phyloP scores from a whole-genome alignment of 2,888 invertebrate species.

The Polydrusus cervinus region DNA sequence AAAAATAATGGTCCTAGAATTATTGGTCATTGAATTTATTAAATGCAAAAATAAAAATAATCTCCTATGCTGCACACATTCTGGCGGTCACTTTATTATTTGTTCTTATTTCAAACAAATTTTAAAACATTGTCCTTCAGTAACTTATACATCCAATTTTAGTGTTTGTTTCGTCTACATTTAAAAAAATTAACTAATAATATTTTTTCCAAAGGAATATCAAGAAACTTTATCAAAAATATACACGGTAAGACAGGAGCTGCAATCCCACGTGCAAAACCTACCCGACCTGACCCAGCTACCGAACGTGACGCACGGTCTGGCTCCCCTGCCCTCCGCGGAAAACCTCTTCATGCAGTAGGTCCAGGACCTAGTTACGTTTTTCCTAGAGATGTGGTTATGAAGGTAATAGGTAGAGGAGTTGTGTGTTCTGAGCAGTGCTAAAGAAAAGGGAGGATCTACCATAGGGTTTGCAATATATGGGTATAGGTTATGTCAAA shows the following conservation, averaged over 20 bases:
- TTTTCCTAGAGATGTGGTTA: conserved; percentile 7
- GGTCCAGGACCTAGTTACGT: not conserved
- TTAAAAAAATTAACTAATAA: too few relatives aligned
- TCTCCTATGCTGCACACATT: too few relatives aligned
- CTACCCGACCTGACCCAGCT: conserved; percentile 93
- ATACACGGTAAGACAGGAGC: conserved; percentile 88
- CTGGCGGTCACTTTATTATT: too few relatives aligned
- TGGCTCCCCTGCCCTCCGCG: conserved; percentile 95
- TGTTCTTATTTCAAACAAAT: too few relatives aligned
- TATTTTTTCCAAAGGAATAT: conserved; percentile 84
- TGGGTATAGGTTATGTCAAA: not conserved
- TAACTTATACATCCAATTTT: too few relatives aligned
- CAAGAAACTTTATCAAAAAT: conserved; percentile 92
- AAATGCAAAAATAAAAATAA: too few relatives aligned
- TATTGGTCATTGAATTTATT: too few relatives aligned
- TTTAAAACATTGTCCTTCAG: too few relatives aligned
- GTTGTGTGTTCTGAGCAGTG: conserved; percentile 12
- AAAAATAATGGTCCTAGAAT: too few relatives aligned
- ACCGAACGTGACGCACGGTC: conserved; percentile 93
- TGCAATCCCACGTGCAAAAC: conserved; percentile 94
- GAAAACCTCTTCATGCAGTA: conserved; percentile 90
- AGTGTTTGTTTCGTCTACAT: not conserved
- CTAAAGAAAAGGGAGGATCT: not conserved
- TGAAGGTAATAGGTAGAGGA: conserved; percentile 14
- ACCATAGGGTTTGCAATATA: not conserved